These are phyloP conservation scores for Caprella mutica DNA, from an alignment of 2,888 invertebrate genomes.

Conservation along the genomic window DNA sequence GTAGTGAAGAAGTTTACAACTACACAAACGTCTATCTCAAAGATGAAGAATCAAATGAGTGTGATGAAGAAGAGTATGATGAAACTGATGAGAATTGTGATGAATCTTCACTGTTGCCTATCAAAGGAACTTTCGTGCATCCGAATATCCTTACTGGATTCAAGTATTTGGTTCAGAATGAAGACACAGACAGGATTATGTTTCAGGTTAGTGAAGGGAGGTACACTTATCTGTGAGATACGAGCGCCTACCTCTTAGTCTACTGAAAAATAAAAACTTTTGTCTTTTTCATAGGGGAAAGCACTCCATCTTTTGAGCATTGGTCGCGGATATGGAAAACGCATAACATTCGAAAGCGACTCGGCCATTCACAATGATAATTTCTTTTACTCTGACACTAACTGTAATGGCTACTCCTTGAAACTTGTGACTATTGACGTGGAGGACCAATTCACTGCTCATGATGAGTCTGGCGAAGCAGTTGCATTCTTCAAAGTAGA, in stretches of 20 bases:
- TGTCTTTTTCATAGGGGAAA: conserved; percentile 43
- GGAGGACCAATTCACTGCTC: conserved; percentile 61
- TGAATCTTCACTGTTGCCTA: too few species aligned
- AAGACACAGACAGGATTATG: conserved; percentile 34
- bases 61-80: too few species aligned
- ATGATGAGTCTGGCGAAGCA: conserved; percentile 54
- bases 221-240: conserved; percentile 35
- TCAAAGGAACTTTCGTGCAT: conserved; percentile 61
- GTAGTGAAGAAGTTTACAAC: too few species aligned
- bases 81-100: too few species aligned
- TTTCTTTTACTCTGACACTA: conserved; percentile 67
- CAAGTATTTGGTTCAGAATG: conserved; percentile 47
- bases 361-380: conserved; percentile 52
- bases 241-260: too few species aligned
- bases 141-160: conserved; percentile 60
- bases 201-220: conserved; percentile 51
- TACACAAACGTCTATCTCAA: too few species aligned
- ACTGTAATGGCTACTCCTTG: conserved; percentile 60
- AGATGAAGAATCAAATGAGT: too few species aligned
- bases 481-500: conserved; percentile 56
- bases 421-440: conserved; percentile 55
- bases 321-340: conserved; percentile 60
- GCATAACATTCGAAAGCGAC: conserved; percentile 58
- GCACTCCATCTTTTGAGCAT: conserved; percentile 55
- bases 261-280: too few species aligned